Conservation (phyloP, 2,113 vertebrate genomes). For the Periophthalmus modestus region DNA sequence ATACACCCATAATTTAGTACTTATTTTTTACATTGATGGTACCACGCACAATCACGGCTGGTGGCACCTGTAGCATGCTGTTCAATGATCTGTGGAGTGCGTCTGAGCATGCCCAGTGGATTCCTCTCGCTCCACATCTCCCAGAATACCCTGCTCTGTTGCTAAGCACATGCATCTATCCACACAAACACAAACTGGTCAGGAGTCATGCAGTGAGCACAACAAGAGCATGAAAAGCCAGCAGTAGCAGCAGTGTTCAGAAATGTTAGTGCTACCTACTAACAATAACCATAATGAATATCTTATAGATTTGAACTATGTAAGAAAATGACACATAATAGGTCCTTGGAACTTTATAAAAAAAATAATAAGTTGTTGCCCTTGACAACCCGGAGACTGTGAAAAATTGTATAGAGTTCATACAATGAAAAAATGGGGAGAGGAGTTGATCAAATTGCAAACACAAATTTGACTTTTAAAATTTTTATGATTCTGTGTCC, state of each 20-base stretch:
- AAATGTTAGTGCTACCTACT: neutral
- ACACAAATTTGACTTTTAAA: too few species aligned
- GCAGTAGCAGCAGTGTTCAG: neutral
- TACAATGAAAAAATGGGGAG: too few species aligned
- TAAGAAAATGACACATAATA: neutral
- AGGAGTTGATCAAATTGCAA: too few species aligned
- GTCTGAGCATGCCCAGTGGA: neutral
- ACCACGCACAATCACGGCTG: neutral
- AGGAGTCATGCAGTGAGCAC: constrained; percentile 1
- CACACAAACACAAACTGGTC: neutral
- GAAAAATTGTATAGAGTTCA: too few species aligned
- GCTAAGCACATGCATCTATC: neutral
- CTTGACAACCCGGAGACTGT: too few species aligned
- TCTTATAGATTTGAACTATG: neutral
- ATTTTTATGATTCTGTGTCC: too few species aligned
- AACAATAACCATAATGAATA: neutral
- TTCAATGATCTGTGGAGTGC: neutral
- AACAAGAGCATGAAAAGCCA: constrained; percentile 9
- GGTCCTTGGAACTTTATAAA: neutral
- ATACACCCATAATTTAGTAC: too few species aligned
- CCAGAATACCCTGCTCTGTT: constrained; percentile 1
- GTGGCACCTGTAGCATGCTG: neutral
- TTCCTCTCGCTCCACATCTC: neutral
- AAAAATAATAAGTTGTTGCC: neutral
- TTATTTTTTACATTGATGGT: too few species aligned